A percentile compares a stretch with the other conserved stretches of the same genome.
Conservation (phyloP, 2,797 vertebrate genomes). For the Hoplostethus mediterraneus region DNA sequence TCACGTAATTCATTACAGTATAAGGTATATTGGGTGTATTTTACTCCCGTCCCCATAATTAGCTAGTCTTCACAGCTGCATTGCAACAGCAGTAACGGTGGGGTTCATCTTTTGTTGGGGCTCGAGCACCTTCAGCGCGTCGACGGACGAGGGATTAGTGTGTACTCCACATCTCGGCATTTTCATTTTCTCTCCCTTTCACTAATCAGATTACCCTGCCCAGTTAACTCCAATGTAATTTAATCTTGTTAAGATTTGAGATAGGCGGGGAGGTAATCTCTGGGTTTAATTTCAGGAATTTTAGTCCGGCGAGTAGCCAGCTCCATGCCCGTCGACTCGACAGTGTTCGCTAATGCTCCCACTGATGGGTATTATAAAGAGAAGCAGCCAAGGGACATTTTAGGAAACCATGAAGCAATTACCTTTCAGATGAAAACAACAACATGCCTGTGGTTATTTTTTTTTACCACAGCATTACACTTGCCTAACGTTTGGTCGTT, state of each 20-base stretch:
- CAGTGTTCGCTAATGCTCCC: background rate
- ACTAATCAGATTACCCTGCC: slow-evolving; percentile 66
- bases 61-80: slow-evolving; percentile 39
- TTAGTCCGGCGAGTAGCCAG: background rate
- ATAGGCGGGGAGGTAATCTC: slow-evolving; percentile 42
- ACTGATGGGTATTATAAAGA: slow-evolving; percentile 1
- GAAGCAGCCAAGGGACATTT: background rate
- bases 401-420: slow-evolving; percentile 7
- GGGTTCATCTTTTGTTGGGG: slow-evolving; percentile 59
- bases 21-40: background rate
- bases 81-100: slow-evolving; percentile 21
- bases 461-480: too few species aligned
- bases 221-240: slow-evolving; percentile 49
- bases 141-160: slow-evolving; percentile 41
- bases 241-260: slow-evolving; percentile 61
- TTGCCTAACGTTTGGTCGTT: background rate
- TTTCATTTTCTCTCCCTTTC: slow-evolving; percentile 64
- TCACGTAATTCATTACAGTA: background rate
- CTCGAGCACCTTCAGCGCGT: slow-evolving; percentile 33
- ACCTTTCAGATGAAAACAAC: background rate
- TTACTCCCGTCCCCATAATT: background rate
- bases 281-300: slow-evolving; percentile 14
- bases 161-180: slow-evolving; percentile 39
- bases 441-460: background rate
- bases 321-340: background rate